phyloP scores from a whole-genome alignment of 1,140 invertebrate species.

The Oncopodura yosiiana region DNA sequence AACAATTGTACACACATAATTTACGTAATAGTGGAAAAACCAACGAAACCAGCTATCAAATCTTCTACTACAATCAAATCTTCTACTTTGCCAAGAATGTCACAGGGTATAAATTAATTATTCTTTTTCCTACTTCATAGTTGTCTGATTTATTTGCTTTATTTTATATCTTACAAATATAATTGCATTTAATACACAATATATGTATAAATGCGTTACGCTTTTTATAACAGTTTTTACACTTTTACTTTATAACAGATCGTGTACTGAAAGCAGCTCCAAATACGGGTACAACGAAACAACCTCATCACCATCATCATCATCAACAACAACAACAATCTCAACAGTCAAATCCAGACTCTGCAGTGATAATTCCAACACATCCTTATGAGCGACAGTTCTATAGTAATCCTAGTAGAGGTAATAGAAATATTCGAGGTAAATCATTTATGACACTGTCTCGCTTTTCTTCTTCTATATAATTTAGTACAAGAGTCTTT shows the following conservation, averaged over 20 bases:
- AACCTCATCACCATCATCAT: background rate
- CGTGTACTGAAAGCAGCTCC: slow-evolving; percentile 26
- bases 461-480: too few species aligned
- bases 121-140: slow-evolving; percentile 1
- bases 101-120: slow-evolving; percentile 60
- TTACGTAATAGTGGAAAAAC: slow-evolving; percentile 47
- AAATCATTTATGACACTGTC: background rate
- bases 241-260: slow-evolving; percentile 5
- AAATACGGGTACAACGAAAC: slow-evolving; percentile 17
- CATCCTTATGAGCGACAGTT: slow-evolving; percentile 12
- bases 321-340: slow-evolving; percentile 1
- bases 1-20: too few species aligned
- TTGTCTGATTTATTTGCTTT: too few species aligned
- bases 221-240: too few species aligned
- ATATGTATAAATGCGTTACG: background rate
- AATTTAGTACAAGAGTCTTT: too few species aligned
- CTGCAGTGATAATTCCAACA: slow-evolving; percentile 6
- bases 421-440: too few species aligned
- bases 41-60: slow-evolving; percentile 87
- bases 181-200: background rate
- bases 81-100: slow-evolving; percentile 80
- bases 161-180: too few species aligned
- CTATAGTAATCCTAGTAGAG: background rate
- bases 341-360: background rate
- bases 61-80: slow-evolving; percentile 87